Percentiles rank a stretch among this genome's conserved stretches.
phyloP scores from a whole-genome alignment of 2,113 vertebrate genomes.

The Morone chrysops region DNA sequence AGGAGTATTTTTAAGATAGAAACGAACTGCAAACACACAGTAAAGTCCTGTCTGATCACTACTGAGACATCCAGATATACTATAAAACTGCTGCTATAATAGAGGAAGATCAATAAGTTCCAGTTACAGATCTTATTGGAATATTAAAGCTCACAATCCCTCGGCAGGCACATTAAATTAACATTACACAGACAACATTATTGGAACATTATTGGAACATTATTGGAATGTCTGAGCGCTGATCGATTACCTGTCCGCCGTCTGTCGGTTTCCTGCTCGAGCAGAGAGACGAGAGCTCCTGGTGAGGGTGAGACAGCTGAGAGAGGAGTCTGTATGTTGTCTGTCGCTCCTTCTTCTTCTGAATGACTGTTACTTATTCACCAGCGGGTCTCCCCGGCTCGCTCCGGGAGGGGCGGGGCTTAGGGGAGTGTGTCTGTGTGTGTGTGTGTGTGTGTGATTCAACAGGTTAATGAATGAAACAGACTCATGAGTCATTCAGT shows the following conservation, averaged over 20 bases:
- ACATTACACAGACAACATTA: too few species aligned
- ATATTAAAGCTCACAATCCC: too few species aligned
- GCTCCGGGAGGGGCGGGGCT: constrained; percentile 56
- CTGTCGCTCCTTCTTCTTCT: constrained; percentile 11
- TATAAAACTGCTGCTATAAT: too few species aligned
- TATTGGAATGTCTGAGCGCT: not conserved
- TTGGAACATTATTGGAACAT: too few species aligned
- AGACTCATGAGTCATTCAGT: constrained; percentile 33
- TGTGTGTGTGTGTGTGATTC: constrained; percentile 10
- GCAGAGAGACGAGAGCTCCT: not conserved
- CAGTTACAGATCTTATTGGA: too few species aligned
- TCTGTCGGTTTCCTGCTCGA: not conserved
- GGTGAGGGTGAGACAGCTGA: not conserved
- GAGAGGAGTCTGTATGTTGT: not conserved
- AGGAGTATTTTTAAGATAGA: too few species aligned
- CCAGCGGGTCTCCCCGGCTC: constrained; percentile 20
- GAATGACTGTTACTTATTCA: constrained; percentile 44
- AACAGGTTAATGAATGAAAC: constrained; percentile 58
- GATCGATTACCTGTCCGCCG: constrained; percentile 37
- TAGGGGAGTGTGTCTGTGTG: not conserved
- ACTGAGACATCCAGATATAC: too few species aligned
- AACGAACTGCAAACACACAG: too few species aligned
- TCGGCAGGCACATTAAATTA: too few species aligned
- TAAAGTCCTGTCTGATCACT: too few species aligned
- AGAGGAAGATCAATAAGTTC: too few species aligned